Percentiles rank a stretch among this genome's conserved stretches.
Evolutionary conservation across 2,113 vertebrate species (phyloP).

Genomic region (Eclectus roratus): DNA sequence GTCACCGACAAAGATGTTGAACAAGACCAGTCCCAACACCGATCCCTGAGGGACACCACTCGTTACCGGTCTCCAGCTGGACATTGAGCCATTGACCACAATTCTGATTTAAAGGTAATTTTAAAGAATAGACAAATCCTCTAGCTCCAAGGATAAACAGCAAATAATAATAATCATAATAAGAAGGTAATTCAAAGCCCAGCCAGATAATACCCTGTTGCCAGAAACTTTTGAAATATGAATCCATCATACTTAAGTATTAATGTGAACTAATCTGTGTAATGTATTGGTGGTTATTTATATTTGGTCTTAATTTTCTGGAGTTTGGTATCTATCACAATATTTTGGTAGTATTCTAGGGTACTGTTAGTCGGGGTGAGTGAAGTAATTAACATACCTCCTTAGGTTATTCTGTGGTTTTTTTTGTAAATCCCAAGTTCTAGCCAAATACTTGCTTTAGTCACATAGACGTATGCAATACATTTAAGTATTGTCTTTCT

Average conservation of each 20-base stretch:
- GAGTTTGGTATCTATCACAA: not conserved
- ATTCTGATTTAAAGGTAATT: not conserved
- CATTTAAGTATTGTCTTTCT: not conserved
- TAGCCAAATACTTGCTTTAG: not conserved
- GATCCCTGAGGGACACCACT: no score
- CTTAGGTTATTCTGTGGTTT: not conserved
- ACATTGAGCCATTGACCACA: no score
- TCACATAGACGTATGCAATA: not conserved
- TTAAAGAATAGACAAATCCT: not conserved
- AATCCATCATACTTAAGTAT: not conserved
- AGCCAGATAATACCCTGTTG: not conserved
- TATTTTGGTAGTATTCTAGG: not conserved
- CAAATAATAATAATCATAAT: not conserved
- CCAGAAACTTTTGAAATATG: not conserved
- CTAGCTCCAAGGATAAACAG: not conserved
- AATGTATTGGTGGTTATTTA: not conserved
- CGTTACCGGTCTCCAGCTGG: no score
- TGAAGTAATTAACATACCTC: not conserved
- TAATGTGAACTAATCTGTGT: not conserved
- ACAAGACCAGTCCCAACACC: no score
- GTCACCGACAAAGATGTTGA: no score
- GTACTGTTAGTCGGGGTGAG: not conserved
- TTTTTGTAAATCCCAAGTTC: not conserved
- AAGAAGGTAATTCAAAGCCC: not conserved
- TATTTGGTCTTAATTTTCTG: not conserved